phyloP scores from a whole-genome alignment of 2,113 vertebrate species.

The Mastomys coucha region DNA sequence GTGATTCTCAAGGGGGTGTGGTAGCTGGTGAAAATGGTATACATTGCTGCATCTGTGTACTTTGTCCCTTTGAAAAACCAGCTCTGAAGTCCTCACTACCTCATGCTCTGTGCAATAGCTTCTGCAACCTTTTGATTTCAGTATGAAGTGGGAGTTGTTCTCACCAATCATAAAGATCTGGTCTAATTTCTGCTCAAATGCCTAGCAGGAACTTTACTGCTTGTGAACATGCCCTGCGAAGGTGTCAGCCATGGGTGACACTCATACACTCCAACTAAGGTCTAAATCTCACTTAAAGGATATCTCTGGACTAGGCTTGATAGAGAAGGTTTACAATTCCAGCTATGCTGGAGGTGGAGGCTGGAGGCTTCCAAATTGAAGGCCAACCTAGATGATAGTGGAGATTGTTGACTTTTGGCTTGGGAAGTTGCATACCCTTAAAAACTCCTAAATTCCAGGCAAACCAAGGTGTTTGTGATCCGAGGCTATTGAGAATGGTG shows the following conservation, averaged over 20 bases:
- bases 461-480: neutral
- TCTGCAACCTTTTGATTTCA: neutral
- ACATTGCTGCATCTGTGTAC: neutral
- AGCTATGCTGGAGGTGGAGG: neutral
- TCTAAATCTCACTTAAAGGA: neutral
- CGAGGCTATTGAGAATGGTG: neutral
- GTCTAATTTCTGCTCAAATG: neutral
- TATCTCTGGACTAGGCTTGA: neutral
- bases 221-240: rapidly evolving
- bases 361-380: neutral
- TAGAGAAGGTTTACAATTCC: neutral
- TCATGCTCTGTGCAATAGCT: neutral
- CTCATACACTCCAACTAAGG: neutral
- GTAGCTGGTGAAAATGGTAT: neutral
- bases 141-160: rapidly evolving
- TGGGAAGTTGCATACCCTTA: neutral
- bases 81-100: neutral
- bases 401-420: neutral
- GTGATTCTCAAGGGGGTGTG: neutral
- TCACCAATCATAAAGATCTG: rapidly evolving
- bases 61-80: neutral
- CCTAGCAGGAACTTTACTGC: neutral
- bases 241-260: rapidly evolving
- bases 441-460: neutral
- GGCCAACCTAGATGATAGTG: too few species aligned